phyloP scores from a whole-genome alignment of 2,113 vertebrate species.

The Hiodon tergisus region DNA sequence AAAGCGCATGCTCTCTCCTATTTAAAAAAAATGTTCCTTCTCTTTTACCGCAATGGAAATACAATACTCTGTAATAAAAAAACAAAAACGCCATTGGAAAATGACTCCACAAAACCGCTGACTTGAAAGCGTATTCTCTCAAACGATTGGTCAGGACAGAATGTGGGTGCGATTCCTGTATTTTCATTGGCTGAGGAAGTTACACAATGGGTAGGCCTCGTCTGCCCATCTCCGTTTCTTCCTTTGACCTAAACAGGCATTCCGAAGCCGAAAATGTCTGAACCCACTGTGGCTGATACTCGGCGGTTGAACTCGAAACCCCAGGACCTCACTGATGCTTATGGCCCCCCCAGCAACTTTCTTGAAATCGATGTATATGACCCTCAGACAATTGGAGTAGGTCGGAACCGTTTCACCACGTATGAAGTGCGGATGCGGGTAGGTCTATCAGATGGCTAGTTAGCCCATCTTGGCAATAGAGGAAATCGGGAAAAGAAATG shows the following conservation, averaged over 20 bases:
- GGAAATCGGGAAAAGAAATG: neutral
- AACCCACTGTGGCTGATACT: conserved; percentile 89
- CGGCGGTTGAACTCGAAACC: conserved; percentile 92
- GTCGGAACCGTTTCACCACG: conserved; percentile 85
- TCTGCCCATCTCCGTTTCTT: neutral
- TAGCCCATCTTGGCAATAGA: too few relatives aligned
- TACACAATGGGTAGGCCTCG: neutral
- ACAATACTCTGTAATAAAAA: neutral
- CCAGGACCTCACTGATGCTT: conserved; percentile 92
- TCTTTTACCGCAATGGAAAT: neutral
- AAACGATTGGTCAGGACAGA: conserved; percentile 1
- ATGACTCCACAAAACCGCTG: neutral
- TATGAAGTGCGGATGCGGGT: conserved; percentile 95
- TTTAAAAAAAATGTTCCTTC: too few relatives aligned
- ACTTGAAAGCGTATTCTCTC: neutral
- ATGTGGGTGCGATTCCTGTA: too few relatives aligned
- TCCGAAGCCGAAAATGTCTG: conserved; percentile 70
- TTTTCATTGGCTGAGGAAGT: conserved; percentile 1
- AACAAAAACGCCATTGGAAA: neutral
- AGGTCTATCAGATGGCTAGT: conserved; percentile 37
- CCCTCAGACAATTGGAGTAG: conserved; percentile 90
- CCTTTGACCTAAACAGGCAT: neutral
- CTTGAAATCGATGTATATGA: conserved; percentile 96
- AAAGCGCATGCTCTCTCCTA: too few relatives aligned
- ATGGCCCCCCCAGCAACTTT: conserved; percentile 96